phyloP scores from a whole-genome alignment of 2,888 invertebrate species.

The Saturnia pavonia region DNA sequence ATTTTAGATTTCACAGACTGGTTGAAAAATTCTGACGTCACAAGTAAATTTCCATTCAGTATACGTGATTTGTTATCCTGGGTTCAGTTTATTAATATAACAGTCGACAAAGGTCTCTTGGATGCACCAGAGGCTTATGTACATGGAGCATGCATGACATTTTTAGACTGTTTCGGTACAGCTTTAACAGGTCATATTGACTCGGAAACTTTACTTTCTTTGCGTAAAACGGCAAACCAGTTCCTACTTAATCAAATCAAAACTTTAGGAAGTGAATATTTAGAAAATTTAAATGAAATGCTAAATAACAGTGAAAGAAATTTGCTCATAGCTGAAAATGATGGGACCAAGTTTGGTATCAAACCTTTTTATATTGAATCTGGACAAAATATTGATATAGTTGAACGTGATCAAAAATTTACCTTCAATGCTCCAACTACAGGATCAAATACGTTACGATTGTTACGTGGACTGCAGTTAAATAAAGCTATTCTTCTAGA shows the following conservation, averaged over 20 bases:
- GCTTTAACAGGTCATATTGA: conserved; percentile 89
- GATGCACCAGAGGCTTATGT: conserved; percentile 86
- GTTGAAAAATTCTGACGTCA: conserved; percentile 87
- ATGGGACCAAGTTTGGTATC: conserved; percentile 84
- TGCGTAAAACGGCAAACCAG: conserved; percentile 77
- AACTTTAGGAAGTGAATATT: conserved; percentile 59
- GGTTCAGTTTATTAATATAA: conserved; percentile 93
- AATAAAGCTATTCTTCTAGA: conserved; percentile 97
- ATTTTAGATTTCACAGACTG: conserved; percentile 92
- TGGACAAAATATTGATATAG: conserved; percentile 58
- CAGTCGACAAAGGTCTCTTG: conserved; percentile 66
- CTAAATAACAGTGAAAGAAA: conserved; percentile 55
- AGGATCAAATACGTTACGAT: conserved; percentile 89
- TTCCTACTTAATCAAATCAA: conserved; percentile 82
- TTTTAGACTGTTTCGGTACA: conserved; percentile 94
- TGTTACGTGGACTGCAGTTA: conserved; percentile 94
- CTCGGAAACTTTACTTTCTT: conserved; percentile 65
- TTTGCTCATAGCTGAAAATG: conserved; percentile 56
- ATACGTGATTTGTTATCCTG: conserved; percentile 96
- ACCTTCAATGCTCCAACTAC: conserved; percentile 90
- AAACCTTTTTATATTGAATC: conserved; percentile 88
- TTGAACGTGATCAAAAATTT: conserved; percentile 73
- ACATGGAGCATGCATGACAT: conserved; percentile 95
- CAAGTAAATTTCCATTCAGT: conserved; percentile 91
- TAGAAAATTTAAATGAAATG: conserved; percentile 53